These are phyloP conservation scores for Calidris pugnax DNA, from an alignment of 2,113 vertebrate genomes.

Conservation along the genomic window DNA sequence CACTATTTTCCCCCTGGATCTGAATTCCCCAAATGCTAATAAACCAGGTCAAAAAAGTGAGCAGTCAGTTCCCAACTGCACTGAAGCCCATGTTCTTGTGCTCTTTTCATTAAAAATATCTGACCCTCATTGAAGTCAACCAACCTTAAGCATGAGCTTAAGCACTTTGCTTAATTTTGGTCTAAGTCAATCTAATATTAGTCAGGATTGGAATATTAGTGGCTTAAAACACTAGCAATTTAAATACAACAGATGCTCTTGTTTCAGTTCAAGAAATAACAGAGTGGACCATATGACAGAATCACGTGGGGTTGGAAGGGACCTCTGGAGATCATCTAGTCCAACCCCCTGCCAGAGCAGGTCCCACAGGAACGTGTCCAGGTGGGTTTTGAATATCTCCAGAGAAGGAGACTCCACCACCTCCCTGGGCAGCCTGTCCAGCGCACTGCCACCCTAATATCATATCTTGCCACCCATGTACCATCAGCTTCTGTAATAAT, in stretches of 20 bases:
- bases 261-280: not conserved
- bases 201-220: not conserved
- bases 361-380: no score
- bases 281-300: not conserved
- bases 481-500: not conserved
- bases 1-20: not conserved
- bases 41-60: not conserved
- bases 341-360: no score
- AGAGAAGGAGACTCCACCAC: no score
- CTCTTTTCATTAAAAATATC: not conserved
- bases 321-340: no score
- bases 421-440: no score
- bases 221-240: not conserved
- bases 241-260: not conserved
- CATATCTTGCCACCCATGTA: no score
- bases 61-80: not conserved
- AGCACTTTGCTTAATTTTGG: not conserved
- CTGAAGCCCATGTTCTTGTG: not conserved
- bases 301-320: no score
- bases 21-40: not conserved
- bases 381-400: no score
- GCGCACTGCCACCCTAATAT: no score
- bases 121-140: not conserved
- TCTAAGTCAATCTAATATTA: not conserved
- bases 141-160: not conserved